phyloP scores from a whole-genome alignment of 53 echinoderm and acorn worm genomes.

The Hippasteria phrygiana region DNA sequence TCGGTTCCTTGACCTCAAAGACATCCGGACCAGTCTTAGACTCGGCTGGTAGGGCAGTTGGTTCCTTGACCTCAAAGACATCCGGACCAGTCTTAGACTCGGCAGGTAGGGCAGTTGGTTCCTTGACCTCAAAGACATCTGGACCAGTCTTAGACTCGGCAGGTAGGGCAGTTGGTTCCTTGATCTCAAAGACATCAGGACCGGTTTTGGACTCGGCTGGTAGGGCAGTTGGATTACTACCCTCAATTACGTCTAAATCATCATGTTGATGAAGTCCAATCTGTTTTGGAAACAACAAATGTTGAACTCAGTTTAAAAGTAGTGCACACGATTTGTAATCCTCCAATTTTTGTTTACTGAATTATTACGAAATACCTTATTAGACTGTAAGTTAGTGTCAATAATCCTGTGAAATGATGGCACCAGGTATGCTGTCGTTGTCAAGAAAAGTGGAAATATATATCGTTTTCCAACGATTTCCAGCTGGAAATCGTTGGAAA shows the following conservation, averaged over 20 bases:
- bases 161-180: constrained; percentile 16
- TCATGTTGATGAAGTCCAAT: too few relatives aligned
- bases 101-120: background rate
- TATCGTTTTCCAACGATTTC: too few relatives aligned
- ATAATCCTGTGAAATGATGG: too few relatives aligned
- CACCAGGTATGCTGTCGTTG: too few relatives aligned
- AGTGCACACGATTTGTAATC: too few relatives aligned
- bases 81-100: constrained; percentile 28
- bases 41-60: background rate
- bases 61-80: constrained; percentile 19
- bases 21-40: constrained; percentile 46
- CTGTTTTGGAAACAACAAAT: too few relatives aligned
- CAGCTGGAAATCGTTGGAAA: too few relatives aligned
- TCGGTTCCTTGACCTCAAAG: constrained; percentile 15
- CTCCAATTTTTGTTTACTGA: too few relatives aligned
- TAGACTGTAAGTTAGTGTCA: too few relatives aligned
- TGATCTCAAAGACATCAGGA: constrained; percentile 25
- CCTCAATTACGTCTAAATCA: background rate
- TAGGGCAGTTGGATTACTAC: background rate
- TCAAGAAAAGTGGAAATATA: too few relatives aligned
- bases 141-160: constrained; percentile 20
- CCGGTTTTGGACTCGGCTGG: background rate
- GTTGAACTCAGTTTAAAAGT: too few relatives aligned
- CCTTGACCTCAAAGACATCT: constrained; percentile 7
- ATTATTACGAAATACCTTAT: too few relatives aligned